Evolutionary conservation across 2,113 vertebrate genomes (phyloP), one percentile per base, ranked within the genome.

Genomic region (Perognathus longimembris): DNA sequence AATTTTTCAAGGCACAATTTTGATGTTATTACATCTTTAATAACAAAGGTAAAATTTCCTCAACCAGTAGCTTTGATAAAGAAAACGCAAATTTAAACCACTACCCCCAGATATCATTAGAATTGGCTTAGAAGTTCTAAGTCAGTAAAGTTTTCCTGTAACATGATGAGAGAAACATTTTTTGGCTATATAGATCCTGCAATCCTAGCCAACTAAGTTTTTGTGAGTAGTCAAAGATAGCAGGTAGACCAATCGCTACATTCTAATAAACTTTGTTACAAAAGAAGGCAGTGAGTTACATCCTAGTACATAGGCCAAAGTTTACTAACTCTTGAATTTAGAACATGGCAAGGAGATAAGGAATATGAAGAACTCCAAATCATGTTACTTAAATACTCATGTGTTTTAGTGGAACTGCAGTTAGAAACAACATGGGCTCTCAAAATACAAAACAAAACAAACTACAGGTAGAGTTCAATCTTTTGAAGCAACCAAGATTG

Each of bases 1-100:
- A n/a, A 74, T 7, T 87, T 76, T 91, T 73, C 34, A 66, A 86
- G n/a, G 24, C 18, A 86, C 69, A 88, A 40, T 85, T 90, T 93
- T 83, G 42, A 77, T 54, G 24, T 7, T 34, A 70, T 38, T 78
- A 90, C 54, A 54, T 36, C 6, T n/a, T 78, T 75, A 74, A 42
- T 57, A 82, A 88, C 7, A 67, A 34, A 74, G 15, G 36, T 32
- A 75, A 81, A 88, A 80, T 71, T 38, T 63, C 42, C 86, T 57
- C 42, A 76, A 11, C 67, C 83, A 75, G 21, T 75, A 81, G 32
- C 4, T 81, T 77, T 71, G 40, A 28, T 70, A 26, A 30, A 7
- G 22, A 67, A 92, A 26, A 63, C 87, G 7, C 63, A 64, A 80
- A 67, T 63, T 95, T 28, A 83, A 78, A 82, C 15, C 26, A 18